Evolutionary conservation across 2,888 invertebrate species (phyloP), one percentile per base, ranked within the genome.

Genomic region (Pollenia griseotomentosa): DNA sequence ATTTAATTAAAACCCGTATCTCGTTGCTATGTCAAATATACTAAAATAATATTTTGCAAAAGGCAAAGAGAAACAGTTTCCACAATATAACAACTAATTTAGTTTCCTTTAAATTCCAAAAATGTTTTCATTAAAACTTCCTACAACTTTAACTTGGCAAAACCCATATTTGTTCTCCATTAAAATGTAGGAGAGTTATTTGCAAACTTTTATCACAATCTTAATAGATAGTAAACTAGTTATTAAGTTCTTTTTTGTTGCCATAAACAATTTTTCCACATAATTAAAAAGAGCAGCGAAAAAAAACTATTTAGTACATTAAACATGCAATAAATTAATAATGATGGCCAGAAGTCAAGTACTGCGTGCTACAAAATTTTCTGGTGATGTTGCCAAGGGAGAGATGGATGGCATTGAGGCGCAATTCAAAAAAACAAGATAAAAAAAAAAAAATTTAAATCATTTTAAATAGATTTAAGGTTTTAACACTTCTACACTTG

Each of bases 291-390:
- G 73, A 48, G 40, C 33, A 16, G 65, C 46, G n/a, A 59, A 68
- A 11, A 40, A 44, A 59, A 48, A 73, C 40, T 71, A 78, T 65
- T 73, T 78, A 78, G 44, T 65, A 42, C 66, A 73, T 73, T 66
- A 73, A 79, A 79, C 74, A 84, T 79, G 79, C 59, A 79, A 79
- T 74, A 74, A 84, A 74, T 84, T 74, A 74, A 74, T 68, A 84
- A 84, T 84, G 79, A 84, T 59, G 66, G 66, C 59, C 66, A 66
- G 48, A 81, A 65, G 82, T 65, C 44, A 59, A 73, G 55, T 23
- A 73, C 65, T 73, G 80, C 55, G 65, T 73, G 63, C 40, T 46
- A 57, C 19, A 73, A 61, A 40, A 55, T 53, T 33, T 40, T 33
- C 33, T 46, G 55, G 5, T 40, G 40, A 73, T 55, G 57, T 53